Conservation (phyloP, 2,797 vertebrate species). For the Gouania willdenowi region DNA sequence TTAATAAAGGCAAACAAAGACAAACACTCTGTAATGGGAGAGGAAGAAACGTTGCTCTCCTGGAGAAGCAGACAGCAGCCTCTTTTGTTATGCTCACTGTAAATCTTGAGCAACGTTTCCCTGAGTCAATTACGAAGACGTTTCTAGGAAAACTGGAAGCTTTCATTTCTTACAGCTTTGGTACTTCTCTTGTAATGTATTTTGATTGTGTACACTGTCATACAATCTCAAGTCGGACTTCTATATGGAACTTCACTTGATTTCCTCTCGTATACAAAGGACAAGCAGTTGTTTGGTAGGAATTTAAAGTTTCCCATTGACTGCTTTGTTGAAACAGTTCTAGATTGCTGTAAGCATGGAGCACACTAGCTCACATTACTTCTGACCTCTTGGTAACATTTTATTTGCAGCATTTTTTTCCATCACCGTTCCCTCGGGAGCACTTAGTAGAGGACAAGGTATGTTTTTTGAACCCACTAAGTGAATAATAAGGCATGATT, state of each 20-base stretch:
- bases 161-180: conserved; percentile 35
- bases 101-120: conserved; percentile 66
- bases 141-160: conserved; percentile 54
- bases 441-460: conserved; percentile 19
- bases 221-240: conserved; percentile 58
- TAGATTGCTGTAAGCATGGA: conserved; percentile 56
- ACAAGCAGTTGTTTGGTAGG: conserved; percentile 53
- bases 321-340: conserved; percentile 46
- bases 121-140: conserved; percentile 67
- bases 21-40: conserved; percentile 65
- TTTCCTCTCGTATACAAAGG: conserved; percentile 44
- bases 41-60: conserved; percentile 58
- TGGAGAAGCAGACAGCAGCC: conserved; percentile 56
- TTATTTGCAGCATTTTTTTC: conserved; percentile 46
- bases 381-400: conserved; percentile 45
- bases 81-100: conserved; percentile 65
- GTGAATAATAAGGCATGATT: conserved; percentile 33
- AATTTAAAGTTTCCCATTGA: conserved; percentile 58
- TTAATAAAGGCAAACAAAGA: conserved; percentile 78
- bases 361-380: conserved; percentile 54
- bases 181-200: too few species aligned
- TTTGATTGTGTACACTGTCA: conserved; percentile 52
- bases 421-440: conserved; percentile 35
- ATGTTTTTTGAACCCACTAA: conserved; percentile 35
- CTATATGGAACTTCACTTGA: conserved; percentile 50